phyloP scores from a whole-genome alignment of 2,113 vertebrate genomes.

The Illadopsis cleaveri region DNA sequence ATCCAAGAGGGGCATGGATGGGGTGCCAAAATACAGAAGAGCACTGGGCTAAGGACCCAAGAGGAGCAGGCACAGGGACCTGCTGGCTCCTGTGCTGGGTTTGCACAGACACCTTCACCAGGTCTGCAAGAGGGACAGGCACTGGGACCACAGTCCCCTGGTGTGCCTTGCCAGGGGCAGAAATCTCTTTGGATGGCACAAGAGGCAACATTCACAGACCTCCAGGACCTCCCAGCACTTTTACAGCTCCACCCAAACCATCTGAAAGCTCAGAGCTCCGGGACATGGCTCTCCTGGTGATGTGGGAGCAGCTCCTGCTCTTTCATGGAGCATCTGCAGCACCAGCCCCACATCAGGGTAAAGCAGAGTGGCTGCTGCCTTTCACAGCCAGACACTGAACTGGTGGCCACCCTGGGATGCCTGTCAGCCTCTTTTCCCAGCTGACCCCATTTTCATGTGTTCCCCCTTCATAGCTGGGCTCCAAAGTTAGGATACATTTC shows the following conservation, averaged over 20 bases:
- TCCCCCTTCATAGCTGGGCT: neutral
- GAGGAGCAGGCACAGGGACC: neutral
- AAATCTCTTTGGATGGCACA: neutral
- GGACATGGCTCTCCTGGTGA: neutral
- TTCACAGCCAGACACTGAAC: neutral
- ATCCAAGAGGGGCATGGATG: neutral
- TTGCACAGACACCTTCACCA: neutral
- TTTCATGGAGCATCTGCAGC: neutral
- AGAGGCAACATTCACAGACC: neutral
- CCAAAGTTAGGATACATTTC: constrained; percentile 38
- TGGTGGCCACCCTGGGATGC: neutral
- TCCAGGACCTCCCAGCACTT: rapidly evolving
- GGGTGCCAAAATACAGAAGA: neutral
- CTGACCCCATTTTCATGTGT: constrained; percentile 47
- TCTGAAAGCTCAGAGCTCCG: neutral
- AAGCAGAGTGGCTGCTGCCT: neutral
- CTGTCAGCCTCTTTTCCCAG: neutral
- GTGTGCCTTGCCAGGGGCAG: neutral
- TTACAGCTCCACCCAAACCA: neutral
- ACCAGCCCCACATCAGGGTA: neutral
- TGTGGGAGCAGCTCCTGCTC: neutral
- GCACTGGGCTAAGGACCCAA: neutral
- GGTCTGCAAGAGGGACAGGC: neutral
- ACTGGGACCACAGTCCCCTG: neutral
- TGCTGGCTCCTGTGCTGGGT: neutral